phyloP scores from a whole-genome alignment of 2,797 vertebrate species.

The Champsocephalus gunnari region DNA sequence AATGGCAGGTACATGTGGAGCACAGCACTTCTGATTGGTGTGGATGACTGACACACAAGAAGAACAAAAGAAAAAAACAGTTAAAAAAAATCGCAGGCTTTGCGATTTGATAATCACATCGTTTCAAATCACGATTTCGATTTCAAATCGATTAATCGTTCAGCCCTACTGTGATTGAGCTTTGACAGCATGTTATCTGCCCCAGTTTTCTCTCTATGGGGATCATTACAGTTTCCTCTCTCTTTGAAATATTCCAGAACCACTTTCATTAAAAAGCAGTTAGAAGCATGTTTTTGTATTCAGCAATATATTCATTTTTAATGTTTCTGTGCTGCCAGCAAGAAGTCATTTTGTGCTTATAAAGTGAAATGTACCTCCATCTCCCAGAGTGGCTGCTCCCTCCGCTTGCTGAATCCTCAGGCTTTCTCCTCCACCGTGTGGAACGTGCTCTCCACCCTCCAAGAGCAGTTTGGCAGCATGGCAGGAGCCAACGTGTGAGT shows the following conservation, averaged over 20 bases:
- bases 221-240: slow-evolving; percentile 27
- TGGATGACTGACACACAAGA: no score
- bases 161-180: not conserved
- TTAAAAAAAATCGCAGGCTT: no score
- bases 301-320: slow-evolving; percentile 20
- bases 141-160: no score
- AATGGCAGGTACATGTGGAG: no score
- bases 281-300: slow-evolving; percentile 24
- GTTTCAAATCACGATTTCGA: no score
- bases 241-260: slow-evolving; percentile 16
- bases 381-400: slow-evolving; percentile 90
- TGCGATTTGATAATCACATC: no score
- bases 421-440: slow-evolving; percentile 91
- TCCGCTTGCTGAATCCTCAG: slow-evolving; percentile 95
- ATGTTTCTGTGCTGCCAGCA: slow-evolving; percentile 6
- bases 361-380: not conserved
- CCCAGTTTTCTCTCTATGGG: not conserved
- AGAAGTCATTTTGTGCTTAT: slow-evolving; percentile 8
- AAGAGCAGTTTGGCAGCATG: slow-evolving; percentile 96
- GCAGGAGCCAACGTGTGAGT: slow-evolving; percentile 91
- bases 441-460: slow-evolving; percentile 92
- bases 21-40: no score
- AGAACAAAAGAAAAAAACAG: no score
- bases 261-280: slow-evolving; percentile 32
- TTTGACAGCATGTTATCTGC: slow-evolving; percentile 14